Evolutionary conservation across 2,888 invertebrate species (phyloP).

Genomic region (Callyntrura sp.): DNA sequence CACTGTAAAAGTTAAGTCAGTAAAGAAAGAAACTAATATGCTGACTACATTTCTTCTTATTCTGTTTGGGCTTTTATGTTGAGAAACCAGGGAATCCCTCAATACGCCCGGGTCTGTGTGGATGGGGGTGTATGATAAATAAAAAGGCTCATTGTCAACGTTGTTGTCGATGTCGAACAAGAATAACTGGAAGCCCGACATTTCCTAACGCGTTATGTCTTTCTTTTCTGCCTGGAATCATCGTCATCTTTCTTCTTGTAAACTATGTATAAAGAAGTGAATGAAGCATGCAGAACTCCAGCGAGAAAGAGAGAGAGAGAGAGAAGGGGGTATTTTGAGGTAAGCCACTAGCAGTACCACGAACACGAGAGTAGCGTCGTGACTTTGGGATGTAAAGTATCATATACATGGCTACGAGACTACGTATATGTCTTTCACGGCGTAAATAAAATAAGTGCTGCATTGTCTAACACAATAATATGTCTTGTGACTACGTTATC

Average conservation of each 20-base stretch:
- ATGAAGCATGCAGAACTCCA: constrained; percentile 44
- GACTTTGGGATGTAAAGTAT: background rate
- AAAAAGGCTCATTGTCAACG: background rate
- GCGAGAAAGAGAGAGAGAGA: background rate
- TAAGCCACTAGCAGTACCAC: constrained; percentile 26
- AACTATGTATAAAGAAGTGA: constrained; percentile 41
- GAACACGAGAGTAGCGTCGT: background rate
- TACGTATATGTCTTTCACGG: too few relatives aligned
- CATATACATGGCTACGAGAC: too few relatives aligned
- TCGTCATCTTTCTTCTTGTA: constrained; percentile 8
- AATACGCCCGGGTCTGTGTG: background rate
- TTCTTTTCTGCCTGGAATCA: constrained; percentile 23
- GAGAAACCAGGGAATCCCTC: constrained; percentile 24
- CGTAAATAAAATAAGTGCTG: background rate
- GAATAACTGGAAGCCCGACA: constrained; percentile 45
- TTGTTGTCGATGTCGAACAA: constrained; percentile 45
- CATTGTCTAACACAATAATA: background rate
- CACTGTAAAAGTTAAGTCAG: constrained; percentile 32
- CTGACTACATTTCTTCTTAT: constrained; percentile 42
- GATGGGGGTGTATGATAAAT: background rate
- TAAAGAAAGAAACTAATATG: constrained; percentile 44
- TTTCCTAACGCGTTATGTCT: constrained; percentile 3
- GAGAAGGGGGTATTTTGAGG: constrained; percentile 43
- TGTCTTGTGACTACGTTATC: background rate
- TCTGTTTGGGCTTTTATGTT: background rate